Conservation (phyloP, 2,113 vertebrate genomes). For the Opisthocomus hoazin region DNA sequence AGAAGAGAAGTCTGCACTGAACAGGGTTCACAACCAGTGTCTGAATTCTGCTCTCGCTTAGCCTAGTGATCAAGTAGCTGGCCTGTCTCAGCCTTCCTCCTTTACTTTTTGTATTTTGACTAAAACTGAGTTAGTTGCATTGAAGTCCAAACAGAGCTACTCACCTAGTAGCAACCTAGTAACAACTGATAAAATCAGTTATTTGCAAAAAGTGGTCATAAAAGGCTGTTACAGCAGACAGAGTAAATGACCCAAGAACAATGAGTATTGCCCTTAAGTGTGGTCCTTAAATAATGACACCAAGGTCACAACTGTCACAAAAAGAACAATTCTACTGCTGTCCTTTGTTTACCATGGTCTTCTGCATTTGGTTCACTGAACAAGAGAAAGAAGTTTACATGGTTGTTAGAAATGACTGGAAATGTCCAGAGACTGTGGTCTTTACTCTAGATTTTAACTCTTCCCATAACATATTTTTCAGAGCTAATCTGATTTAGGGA, state of each 20-base stretch:
- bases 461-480: slow-evolving; percentile 27
- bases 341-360: background rate
- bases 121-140: background rate
- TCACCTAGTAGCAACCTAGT: background rate
- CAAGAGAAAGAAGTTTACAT: background rate
- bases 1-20: background rate
- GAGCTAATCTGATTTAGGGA: background rate
- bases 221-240: background rate
- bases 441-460: background rate
- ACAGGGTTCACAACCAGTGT: background rate
- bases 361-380: background rate
- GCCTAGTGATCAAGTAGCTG: background rate
- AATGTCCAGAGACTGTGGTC: background rate
- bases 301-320: background rate
- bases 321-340: background rate
- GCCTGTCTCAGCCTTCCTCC: background rate
- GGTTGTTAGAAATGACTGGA: background rate
- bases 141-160: background rate
- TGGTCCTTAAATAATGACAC: background rate
- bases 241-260: background rate
- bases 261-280: background rate
- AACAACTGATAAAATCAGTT: background rate
- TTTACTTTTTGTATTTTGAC: background rate
- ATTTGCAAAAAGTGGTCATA: background rate
- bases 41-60: background rate